phyloP scores from a whole-genome alignment of 2,113 vertebrate genomes.

The Naja naja region DNA sequence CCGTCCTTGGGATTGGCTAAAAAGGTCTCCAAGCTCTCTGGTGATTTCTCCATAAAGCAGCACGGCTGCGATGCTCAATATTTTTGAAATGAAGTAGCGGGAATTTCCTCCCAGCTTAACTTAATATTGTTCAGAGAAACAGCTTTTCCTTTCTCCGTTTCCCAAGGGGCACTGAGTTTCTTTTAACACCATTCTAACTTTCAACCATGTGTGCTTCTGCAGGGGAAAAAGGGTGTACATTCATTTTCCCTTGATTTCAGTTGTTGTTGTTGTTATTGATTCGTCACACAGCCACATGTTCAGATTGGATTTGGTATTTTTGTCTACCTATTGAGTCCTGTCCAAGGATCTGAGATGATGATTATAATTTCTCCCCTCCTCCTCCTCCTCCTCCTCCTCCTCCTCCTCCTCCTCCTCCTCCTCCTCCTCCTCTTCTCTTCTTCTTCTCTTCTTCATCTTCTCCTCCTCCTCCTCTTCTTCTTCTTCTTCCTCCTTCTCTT shows the following conservation, averaged over 20 bases:
- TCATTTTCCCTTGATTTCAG: constrained; percentile 51
- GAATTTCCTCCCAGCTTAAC: not conserved
- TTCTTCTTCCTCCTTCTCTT: no score
- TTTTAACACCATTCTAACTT: constrained; percentile 39
- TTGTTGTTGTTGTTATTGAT: not conserved
- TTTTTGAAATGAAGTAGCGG: not conserved
- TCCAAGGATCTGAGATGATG: not conserved
- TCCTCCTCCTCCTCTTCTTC: no score
- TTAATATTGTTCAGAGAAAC: constrained; percentile 15
- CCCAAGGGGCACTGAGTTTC: constrained; percentile 12
- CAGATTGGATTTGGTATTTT: not conserved
- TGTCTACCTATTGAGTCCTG: not conserved
- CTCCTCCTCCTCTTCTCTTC: no score
- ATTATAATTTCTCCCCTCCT: no score
- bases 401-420: no score
- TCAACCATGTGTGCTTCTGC: constrained; percentile 52
- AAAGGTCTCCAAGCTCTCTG: not conserved
- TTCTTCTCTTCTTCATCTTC: no score
- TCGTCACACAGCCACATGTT: not conserved
- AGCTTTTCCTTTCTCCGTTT: not conserved
- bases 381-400: no score
- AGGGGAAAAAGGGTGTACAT: constrained; percentile 53
- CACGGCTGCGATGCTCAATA: not conserved
- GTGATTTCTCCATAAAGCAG: no score
- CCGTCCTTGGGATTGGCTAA: not conserved